Evolutionary conservation across 2,797 vertebrate species (phyloP), one percentile per base, ranked within the genome.

Genomic region (Pseudocheirus occidentalis): DNA sequence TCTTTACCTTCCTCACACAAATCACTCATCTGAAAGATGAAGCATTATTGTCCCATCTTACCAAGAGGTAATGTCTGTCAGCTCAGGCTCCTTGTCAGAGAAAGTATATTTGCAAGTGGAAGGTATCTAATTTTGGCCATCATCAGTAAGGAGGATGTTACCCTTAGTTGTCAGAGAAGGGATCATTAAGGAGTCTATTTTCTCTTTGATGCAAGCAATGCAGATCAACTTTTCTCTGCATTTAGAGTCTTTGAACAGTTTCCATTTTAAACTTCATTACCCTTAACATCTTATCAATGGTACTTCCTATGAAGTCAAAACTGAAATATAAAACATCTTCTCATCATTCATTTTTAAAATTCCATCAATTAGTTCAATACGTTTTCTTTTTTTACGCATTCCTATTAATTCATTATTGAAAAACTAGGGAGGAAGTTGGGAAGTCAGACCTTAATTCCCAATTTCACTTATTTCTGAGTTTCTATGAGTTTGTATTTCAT

Each of bases 101-200:
- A 73, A 97, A 93, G 93, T 81, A 92, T 66, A 95, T 94, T 96
- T 97, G 92, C 93, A 94, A 93, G 62, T 95, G 93, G 91, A 98
- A 98, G 92, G 93, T 94, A 53, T 92, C 97, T 97, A 97, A 98
- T 97, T 97, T 97, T 97, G 97, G 95, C 96, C 97, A 94, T 97
- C 96, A 96, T 73, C 91, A 94, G 96, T 97, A 95, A 95, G 96
- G 96, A 95, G 56, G 95, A 97, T 97, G 97, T 97, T 97, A 97
- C 93, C 95, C 94, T 95, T 97, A 95, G 96, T 96, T 98, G 97
- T 97, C 97, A 98, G 94, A 91, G 95, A 96, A 96, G 96, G 95
- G 92, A 97, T 97, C 96, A 97, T 97, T 97, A 97, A 96, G 96
- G 95, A 96, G 66, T 97, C 21, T 56, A 89, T 96, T 97, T 97